Conservation (phyloP, 2,888 invertebrate genomes). For the Drosophila prolongata region DNA sequence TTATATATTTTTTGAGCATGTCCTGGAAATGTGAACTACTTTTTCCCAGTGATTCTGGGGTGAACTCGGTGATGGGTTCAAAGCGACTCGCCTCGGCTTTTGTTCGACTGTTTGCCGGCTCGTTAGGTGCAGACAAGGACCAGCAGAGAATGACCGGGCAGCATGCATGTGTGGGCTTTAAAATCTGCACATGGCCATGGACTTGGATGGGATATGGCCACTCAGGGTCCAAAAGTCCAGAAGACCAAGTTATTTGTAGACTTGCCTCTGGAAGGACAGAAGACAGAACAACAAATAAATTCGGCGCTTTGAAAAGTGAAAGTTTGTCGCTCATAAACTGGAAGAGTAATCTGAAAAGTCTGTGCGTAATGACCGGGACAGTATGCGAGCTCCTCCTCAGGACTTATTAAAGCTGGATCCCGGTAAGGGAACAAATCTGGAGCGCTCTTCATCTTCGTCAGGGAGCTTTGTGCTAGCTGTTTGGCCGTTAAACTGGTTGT, state of each 20-base stretch:
- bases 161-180: conserved; percentile 51
- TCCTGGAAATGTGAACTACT: not conserved
- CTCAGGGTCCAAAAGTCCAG: conserved; percentile 22
- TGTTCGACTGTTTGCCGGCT: conserved; percentile 46
- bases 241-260: conserved; percentile 22
- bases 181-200: conserved; percentile 48
- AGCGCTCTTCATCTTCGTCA: conserved; percentile 30
- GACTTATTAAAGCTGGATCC: conserved; percentile 18
- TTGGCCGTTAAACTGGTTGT: conserved; percentile 40
- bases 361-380: conserved; percentile 46
- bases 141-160: conserved; percentile 42
- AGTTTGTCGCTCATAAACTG: conserved; percentile 45
- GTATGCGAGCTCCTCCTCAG: conserved; percentile 25
- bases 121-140: conserved; percentile 48
- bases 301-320: conserved; percentile 43
- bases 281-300: conserved; percentile 19
- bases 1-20: not conserved
- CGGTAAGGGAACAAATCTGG: not conserved
- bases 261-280: not conserved
- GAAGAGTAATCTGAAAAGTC: conserved; percentile 47
- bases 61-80: conserved; percentile 26
- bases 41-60: conserved; percentile 3
- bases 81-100: conserved; percentile 25
- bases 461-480: conserved; percentile 29
- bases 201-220: conserved; percentile 22